A percentile compares a stretch with the other conserved stretches of the same genome.
Conservation (phyloP, 2,888 invertebrate genomes). For the Macrostomum cliftonense region DNA sequence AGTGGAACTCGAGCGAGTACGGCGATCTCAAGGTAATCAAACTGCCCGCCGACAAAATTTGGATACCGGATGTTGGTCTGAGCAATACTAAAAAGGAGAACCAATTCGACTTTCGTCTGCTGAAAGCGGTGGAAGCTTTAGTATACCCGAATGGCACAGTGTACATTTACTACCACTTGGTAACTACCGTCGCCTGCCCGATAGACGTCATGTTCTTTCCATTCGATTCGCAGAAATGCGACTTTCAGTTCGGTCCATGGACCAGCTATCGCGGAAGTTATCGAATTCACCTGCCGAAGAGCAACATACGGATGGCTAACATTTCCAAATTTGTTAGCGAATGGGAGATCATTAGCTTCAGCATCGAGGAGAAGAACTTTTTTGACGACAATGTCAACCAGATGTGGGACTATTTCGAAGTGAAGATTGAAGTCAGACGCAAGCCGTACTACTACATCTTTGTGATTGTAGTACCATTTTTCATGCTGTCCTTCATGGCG, state of each 20-base stretch:
- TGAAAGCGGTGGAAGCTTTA: background rate
- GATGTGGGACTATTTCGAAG: conserved; percentile 5
- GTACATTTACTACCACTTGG: conserved; percentile 1
- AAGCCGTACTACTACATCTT: conserved; percentile 9
- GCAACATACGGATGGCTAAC: background rate
- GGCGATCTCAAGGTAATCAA: conserved; percentile 1
- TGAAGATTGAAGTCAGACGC: conserved; percentile 6
- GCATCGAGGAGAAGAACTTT: conserved; percentile 2
- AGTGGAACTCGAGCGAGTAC: conserved; percentile 4
- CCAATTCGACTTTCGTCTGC: conserved; percentile 8
- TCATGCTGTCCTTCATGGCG: conserved; percentile 8
- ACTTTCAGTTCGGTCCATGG: too few species aligned
- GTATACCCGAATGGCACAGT: conserved; percentile 4
- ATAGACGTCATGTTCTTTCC: conserved; percentile 2
- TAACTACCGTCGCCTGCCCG: conserved; percentile 8
- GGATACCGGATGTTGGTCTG: conserved; percentile 9
- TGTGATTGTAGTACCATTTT: conserved; percentile 8
- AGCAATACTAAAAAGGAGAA: conserved; percentile 7
- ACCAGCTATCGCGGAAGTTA: background rate
- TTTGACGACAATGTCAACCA: background rate
- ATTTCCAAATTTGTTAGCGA: conserved; percentile 3
- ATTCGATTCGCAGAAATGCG: too few species aligned
- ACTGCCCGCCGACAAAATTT: conserved; percentile 1
- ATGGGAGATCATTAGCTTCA: conserved; percentile 7
- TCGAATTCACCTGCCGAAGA: conserved; percentile 6